Evolutionary conservation across 1,140 invertebrate species (phyloP), one percentile per base, ranked within the genome.

Genomic region (Laupala kohalensis): DNA sequence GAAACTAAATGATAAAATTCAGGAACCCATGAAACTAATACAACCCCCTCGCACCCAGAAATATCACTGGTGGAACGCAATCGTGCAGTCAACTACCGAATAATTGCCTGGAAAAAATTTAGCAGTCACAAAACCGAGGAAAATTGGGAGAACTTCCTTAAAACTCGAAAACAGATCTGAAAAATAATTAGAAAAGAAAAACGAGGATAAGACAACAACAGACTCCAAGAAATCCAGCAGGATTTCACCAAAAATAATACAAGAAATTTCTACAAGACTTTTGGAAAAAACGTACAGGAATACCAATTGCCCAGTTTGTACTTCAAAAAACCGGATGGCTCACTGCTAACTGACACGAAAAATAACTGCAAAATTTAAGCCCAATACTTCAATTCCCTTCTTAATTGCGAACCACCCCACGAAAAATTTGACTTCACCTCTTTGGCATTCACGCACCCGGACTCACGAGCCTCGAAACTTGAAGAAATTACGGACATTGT

Each of bases 401-500:
- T 65, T 25, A 65, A 65, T n/a, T 65, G 64, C n/a, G 25, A 65
- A 65, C n/a, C n/a, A 25, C 64, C 25, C 6, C n/a, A 23, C 5
- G 64, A 65, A 65, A 65, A 65, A 65, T n/a, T 25, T 24, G 6
- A 23, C 64, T 65, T 65, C 64, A 65, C 64, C 6, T 6, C 30
- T 37, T 15, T 15, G 30, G 30, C 15, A 37, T 37, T 37, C 30
- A 37, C 30, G 30, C 30, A 37, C 30, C 15, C 15, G 30, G 30
- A 37, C 30, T 37, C 30, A 25, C 12, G 26, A 64, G 23, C 1
- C 12, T 69, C 71, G 64, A 26, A 70, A n/a, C 15, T 65, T 30
- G 70, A 53, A 23, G 72, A 74, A 64, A 29, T 74, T 37, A 12
- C 13, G n/a, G 27, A 69, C 25, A 66, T 73, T 24, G 71, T 75